These are phyloP conservation scores for Oryzias woworae DNA, from an alignment of 2,113 vertebrate genomes.

Conservation along the genomic window DNA sequence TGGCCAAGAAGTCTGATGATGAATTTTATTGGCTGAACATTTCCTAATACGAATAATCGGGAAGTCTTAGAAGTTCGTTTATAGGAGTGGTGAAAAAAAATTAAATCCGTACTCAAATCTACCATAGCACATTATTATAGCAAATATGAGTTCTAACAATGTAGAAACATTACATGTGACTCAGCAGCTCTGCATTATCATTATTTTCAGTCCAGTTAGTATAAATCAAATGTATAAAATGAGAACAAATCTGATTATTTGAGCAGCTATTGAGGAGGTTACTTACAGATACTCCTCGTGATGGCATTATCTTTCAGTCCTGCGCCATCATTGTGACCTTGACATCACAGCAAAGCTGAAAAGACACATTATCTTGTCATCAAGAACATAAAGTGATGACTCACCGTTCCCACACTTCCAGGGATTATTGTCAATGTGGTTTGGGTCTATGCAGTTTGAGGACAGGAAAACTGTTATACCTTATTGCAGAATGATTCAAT, in stretches of 20 bases:
- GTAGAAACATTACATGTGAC: not conserved
- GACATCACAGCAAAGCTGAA: slow-evolving; percentile 69
- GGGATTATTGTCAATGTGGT: slow-evolving; percentile 31
- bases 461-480: not conserved
- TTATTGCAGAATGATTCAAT: not conserved
- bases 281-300: slow-evolving; percentile 66
- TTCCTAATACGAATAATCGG: not conserved
- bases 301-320: slow-evolving; percentile 64
- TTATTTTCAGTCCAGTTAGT: not conserved
- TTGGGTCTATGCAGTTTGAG: slow-evolving; percentile 28
- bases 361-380: slow-evolving; percentile 63
- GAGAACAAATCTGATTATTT: not conserved
- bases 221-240: not conserved
- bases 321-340: slow-evolving; percentile 70
- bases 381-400: slow-evolving; percentile 60
- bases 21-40: not conserved
- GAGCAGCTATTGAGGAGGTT: slow-evolving; percentile 2
- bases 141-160: too few relatives aligned
- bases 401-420: slow-evolving; percentile 21
- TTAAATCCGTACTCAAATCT: not conserved
- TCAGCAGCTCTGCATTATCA: not conserved
- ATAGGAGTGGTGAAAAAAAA: not conserved
- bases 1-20: not conserved
- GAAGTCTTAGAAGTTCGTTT: not conserved
- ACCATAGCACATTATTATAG: not conserved